These are phyloP conservation scores for Callinectes sapidus DNA, from an alignment of 2,888 invertebrate species.

Conservation along the genomic window DNA sequence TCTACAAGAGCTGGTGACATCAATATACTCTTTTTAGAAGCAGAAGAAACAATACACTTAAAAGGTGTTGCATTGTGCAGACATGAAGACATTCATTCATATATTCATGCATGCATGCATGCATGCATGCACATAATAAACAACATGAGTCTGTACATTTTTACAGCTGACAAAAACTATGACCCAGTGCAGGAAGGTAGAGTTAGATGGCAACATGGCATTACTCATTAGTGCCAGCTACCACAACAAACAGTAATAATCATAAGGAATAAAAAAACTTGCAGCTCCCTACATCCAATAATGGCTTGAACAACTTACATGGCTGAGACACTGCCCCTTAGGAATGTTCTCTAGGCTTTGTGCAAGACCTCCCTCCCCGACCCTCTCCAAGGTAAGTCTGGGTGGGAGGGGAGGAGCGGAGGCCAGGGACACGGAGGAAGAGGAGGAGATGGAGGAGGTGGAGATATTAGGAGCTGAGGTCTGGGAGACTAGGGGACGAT, in stretches of 20 bases:
- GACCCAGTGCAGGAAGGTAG: background rate
- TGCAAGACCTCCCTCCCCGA: constrained; percentile 69
- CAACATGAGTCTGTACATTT: background rate
- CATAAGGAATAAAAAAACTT: background rate
- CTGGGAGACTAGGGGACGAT: constrained; percentile 63
- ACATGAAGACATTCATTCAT: constrained; percentile 24
- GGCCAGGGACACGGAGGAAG: constrained; percentile 51
- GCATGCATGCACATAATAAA: constrained; percentile 26
- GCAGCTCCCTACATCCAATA: background rate
- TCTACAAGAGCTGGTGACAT: background rate
- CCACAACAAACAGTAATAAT: constrained; percentile 14
- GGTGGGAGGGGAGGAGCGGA: constrained; percentile 68
- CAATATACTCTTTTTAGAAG: background rate
- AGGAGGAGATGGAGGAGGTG: constrained; percentile 48
- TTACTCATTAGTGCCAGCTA: constrained; percentile 19
- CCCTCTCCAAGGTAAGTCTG: constrained; percentile 61
- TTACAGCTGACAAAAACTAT: background rate
- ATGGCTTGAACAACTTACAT: constrained; percentile 65
- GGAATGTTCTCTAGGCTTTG: constrained; percentile 72
- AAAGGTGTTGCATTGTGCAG: background rate
- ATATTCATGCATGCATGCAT: constrained; percentile 31
- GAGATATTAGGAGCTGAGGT: constrained; percentile 67
- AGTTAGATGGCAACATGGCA: background rate
- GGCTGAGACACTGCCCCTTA: constrained; percentile 66
- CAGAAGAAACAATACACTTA: background rate